These are phyloP conservation scores for Tuta absoluta DNA, from an alignment of 2,888 invertebrate species.

Conservation along the genomic window DNA sequence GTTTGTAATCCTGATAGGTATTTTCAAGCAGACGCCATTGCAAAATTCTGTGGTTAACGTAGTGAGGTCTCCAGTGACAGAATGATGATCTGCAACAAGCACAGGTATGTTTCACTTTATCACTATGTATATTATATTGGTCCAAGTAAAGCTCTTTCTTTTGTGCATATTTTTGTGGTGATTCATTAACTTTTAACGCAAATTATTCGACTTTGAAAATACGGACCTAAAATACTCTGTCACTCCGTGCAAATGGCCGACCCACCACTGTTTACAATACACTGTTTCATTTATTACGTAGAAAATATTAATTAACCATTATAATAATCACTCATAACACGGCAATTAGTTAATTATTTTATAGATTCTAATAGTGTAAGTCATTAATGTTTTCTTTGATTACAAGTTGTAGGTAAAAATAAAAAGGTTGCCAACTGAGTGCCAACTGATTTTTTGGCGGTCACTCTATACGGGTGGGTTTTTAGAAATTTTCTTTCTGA, in stretches of 20 bases:
- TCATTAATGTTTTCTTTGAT: slow-evolving; percentile 31
- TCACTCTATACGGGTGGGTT: slow-evolving; percentile 48
- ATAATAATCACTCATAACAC: slow-evolving; percentile 33
- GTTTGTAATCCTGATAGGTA: slow-evolving; percentile 61
- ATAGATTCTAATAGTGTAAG: slow-evolving; percentile 36
- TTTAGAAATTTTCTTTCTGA: not conserved
- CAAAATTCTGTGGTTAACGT: slow-evolving; percentile 72
- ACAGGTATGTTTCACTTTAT: slow-evolving; percentile 73
- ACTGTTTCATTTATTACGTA: slow-evolving; percentile 58
- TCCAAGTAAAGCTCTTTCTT: slow-evolving; percentile 53
- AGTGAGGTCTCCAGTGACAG: slow-evolving; percentile 76
- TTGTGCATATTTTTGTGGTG: slow-evolving; percentile 69
- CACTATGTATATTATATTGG: slow-evolving; percentile 62
- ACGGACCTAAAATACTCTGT: slow-evolving; percentile 83
- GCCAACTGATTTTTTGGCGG: slow-evolving; percentile 55
- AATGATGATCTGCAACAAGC: slow-evolving; percentile 78
- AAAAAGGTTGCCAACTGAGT: slow-evolving; percentile 56
- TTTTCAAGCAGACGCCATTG: slow-evolving; percentile 77
- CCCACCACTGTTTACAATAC: slow-evolving; percentile 84
- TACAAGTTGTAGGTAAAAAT: slow-evolving; percentile 31
- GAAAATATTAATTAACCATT: slow-evolving; percentile 48
- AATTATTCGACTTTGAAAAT: slow-evolving; percentile 69
- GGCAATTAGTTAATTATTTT: slow-evolving; percentile 60
- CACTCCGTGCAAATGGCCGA: slow-evolving; percentile 87
- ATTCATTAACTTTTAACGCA: slow-evolving; percentile 73